Evolutionary conservation across 2,113 vertebrate genomes (phyloP).

Genomic region (Galbula dea): DNA sequence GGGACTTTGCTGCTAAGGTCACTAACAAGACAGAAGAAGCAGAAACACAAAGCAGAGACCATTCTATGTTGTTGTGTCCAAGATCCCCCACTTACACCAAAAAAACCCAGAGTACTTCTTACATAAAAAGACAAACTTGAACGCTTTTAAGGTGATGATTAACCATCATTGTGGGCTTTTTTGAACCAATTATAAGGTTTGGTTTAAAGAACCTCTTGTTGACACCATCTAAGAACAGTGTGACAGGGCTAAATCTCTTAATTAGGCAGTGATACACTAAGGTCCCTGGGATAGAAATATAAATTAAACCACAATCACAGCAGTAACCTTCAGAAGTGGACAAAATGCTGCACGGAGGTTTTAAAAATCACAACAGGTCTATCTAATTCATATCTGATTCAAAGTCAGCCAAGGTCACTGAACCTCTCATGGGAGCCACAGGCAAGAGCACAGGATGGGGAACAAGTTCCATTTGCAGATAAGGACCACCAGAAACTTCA

Average conservation of each 20-base stretch:
- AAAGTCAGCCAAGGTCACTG: neutral
- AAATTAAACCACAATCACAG: neutral
- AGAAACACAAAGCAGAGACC: neutral
- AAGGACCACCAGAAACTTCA: neutral
- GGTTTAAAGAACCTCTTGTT: neutral
- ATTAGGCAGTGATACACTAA: neutral
- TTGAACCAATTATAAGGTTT: neutral
- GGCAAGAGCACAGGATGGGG: neutral
- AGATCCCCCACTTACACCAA: neutral
- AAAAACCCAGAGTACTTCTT: fast-evolving
- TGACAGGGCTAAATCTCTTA: neutral
- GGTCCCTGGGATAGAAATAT: neutral
- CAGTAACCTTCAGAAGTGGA: neutral
- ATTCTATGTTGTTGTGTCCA: neutral
- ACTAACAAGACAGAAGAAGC: neutral
- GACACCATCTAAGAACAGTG: neutral
- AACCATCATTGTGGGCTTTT: neutral
- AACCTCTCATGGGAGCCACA: fast-evolving
- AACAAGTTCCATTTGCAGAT: neutral
- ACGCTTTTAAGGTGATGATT: neutral
- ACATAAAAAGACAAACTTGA: neutral
- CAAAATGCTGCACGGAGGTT: neutral
- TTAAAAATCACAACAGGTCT: neutral
- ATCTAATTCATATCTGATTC: fast-evolving
- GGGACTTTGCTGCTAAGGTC: neutral